Percentiles rank a stretch among this genome's conserved stretches.
Conservation (phyloP, 2,113 vertebrate species). For the Amazona guildingii region DNA sequence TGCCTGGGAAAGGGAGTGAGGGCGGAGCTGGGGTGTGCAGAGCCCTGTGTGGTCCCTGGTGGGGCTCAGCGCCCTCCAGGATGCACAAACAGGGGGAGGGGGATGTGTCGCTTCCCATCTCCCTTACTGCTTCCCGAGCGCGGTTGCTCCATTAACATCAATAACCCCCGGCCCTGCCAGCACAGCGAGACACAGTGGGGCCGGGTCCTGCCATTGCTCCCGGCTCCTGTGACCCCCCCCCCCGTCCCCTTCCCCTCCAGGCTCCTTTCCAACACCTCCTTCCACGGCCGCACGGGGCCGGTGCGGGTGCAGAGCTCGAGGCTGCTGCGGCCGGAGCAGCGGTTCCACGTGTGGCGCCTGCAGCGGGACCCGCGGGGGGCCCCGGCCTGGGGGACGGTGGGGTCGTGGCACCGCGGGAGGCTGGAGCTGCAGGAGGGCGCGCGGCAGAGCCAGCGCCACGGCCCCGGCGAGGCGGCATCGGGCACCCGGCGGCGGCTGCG, state of each 20-base stretch:
- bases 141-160: background rate
- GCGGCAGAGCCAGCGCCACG: conserved; percentile 55
- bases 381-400: conserved; percentile 89
- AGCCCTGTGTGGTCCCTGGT: background rate
- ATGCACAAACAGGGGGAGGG: background rate
- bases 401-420: conserved; percentile 78
- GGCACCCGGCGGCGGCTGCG: conserved; percentile 68
- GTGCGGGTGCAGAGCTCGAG: conserved; percentile 71
- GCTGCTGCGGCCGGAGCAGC: conserved; percentile 72
- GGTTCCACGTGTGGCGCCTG: conserved; percentile 86
- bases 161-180: background rate
- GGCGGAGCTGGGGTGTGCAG: background rate
- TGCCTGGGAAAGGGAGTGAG: background rate
- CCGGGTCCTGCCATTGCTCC: fast-evolving
- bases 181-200: background rate
- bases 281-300: conserved; percentile 79
- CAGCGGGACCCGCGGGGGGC: conserved; percentile 76
- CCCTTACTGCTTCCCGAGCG: background rate
- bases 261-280: conserved; percentile 86
- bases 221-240: background rate
- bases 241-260: conserved; percentile 37
- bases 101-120: background rate
- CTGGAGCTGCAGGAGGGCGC: conserved; percentile 79
- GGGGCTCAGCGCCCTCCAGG: background rate
- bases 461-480: background rate